Base-by-base conservation (phyloP, 2,888 invertebrate genomes). In the Cheilosia vulpina region DNA sequence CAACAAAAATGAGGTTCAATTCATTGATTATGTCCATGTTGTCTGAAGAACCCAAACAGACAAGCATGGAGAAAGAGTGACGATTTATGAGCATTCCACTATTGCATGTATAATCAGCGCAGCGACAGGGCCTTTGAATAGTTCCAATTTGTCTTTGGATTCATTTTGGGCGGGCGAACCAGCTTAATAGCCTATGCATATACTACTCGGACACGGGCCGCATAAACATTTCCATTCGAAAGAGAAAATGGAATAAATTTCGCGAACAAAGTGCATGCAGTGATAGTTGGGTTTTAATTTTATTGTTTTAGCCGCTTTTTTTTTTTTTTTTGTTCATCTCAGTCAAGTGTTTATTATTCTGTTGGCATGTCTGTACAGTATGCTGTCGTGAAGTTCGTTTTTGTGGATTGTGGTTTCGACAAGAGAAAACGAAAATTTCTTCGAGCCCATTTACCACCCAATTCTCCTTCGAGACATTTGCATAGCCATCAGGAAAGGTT, bases 101-200 rank as follows among this genome's bases (percentile, higher is more conserved):
- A 84, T 84, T 76, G 84, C 84, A 84, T 84, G 55, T 60, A 76
- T 76, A 84, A 84, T 71, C 69, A 66, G 50, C 5, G 2, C 41
- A 17, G 45, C 21, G 53, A 52, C 27, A 62, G 19, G 5, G 9
- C 34, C 62, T 53, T 68, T 43, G 50, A 66, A 63, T 45, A 34
- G 47, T 75, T 73, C 68, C 47, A 73, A 75, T 63, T 68, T 63
- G 68, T 55, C 21, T 38, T 68, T 68, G 47, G 43, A 55, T 75
- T 65, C 58, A 58, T 57, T 62, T 21, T 21, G 7, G 45, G 17
- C 38, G 13, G 24, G 47, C 47, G n/a, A 53, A 63, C 63, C 53
- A 27, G 47, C 55, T 55, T 11, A 75, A 57, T 47, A 38, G 75
- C 27, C 71, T 17, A 38, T 38, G 38, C 24, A 4, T 38, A 65